Evolutionary conservation across 2,797 vertebrate species (phyloP), one percentile per base, ranked within the genome.

Genomic region (Taeniopygia guttata): DNA sequence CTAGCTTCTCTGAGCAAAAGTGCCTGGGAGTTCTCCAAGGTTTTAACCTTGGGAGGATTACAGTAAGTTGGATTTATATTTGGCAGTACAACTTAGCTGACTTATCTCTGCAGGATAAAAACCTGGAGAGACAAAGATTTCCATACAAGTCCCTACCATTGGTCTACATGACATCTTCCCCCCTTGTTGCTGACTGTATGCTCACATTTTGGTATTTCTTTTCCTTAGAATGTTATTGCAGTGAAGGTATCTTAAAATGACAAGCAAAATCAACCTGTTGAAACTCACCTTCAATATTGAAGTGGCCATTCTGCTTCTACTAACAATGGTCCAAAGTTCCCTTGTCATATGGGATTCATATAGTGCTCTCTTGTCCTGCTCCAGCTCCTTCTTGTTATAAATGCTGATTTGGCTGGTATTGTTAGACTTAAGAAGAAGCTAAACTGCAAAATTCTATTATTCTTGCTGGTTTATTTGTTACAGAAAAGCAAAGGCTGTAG

Each of bases 11-110:
- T 75, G 38, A 79, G 32, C 45, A 73, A 26, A 86, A 94, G 46
- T 42, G 34, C 48, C 77, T 73, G 55, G 36, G 46, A 82, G 10
- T 78, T 91, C n/a, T 91, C 27, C 77, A 67, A 75, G 32, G 34
- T 42, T 84, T 94, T 80, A 75, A 45, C 67, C 43, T 85, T 32
- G 2, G 29, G 43, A 93, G 51, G 66, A 75, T 85, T 87, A 63
- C 87, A 89, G 94, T 96, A 94, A 96, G 91, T 94, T 94, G 4
- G 23, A 69, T 93, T 91, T 93, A 40, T 81, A 7, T 81, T 77
- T 81, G 48, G 34, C 82, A 82, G 38, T 90, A 40, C 56, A 64
- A 8, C 7, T 67, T 30, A 43, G 32, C 43, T 84, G 74, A 54
- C 32, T 38, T 73, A 14, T 18, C 23, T 63, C 27, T 69, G 11